A percentile compares a stretch with the other conserved stretches of the same genome.
Evolutionary conservation across 1,140 invertebrate species (phyloP).

Genomic region (Ceratitis capitata): DNA sequence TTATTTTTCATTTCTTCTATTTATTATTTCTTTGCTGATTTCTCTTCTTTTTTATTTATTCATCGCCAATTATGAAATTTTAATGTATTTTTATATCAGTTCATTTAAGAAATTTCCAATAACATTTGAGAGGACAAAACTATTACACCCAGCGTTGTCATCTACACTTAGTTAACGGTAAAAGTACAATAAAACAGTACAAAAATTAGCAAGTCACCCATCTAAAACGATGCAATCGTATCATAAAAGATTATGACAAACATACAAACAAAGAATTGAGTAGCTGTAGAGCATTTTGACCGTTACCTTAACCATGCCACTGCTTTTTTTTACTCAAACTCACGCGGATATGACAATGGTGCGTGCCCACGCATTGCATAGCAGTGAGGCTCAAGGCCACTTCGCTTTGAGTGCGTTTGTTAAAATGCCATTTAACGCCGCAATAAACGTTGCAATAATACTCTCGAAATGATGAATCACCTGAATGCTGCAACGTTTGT

Average conservation of each 20-base stretch:
- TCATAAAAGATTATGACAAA: no score
- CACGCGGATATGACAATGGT: not conserved
- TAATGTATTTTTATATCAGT: no score
- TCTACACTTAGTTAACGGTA: not conserved
- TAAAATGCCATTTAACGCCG: slow-evolving; percentile 51
- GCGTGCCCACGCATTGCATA: not conserved
- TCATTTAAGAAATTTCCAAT: no score
- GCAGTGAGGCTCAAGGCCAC: not conserved
- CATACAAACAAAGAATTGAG: not conserved
- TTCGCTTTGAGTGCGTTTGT: slow-evolving; percentile 59
- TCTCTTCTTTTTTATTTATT: no score
- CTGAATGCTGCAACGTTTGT: slow-evolving; percentile 58
- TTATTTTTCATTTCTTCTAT: no score
- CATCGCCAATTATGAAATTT: no score
- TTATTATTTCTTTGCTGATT: no score
- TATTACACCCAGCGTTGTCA: no score
- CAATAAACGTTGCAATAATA: slow-evolving; percentile 65
- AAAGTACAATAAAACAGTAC: not conserved
- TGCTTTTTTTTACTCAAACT: not conserved
- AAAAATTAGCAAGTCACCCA: not conserved
- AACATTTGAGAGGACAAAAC: no score
- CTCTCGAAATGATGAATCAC: slow-evolving; percentile 64
- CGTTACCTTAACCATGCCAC: not conserved
- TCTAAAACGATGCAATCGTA: not conserved
- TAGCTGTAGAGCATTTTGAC: not conserved